Base-by-base conservation (phyloP, 2,113 vertebrate genomes). In the Argyrosomus japonicus region DNA sequence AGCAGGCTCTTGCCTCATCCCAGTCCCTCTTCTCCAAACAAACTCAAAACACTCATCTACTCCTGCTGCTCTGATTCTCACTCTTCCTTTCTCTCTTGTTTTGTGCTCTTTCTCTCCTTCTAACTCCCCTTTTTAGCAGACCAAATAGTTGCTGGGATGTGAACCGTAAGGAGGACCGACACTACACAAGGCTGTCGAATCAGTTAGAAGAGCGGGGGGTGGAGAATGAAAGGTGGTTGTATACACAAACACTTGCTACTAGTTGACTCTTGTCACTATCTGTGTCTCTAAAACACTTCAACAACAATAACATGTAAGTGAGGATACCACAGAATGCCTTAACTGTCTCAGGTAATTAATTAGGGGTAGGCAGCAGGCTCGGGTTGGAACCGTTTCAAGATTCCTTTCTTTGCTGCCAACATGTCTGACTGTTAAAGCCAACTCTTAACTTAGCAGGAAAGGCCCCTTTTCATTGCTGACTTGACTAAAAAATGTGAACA, bases 11-110 rank as follows among this genome's bases (percentile, higher is more conserved):
- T 94, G 93, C 94, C 93, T 95, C 95, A 95, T 95, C 93, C 82
- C 87, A 89, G 93, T 93, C 92, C 91, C 92, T 93, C 91, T 93
- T 95, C 92, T 95, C 94, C 93, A 96, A 96, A 96, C 94, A 96
- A 95, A 93, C 93, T 92, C 92, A 86, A 94, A 94, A 94, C 93
- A 91, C 78, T 75, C 84, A 77, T 71, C 83, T 68, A 82, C 75
- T 83, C 75, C 77, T 70, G 81, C 85, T 54, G 50, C 73, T 76
- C 84, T 65, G 54, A 75, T 58, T 89, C 82, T 58, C 62, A 2
- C 70, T 82, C 86, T 61, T 58, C 67, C 53, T 83, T 48, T 75
- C 63, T 75, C 80, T 84, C 80, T 67, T 77, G 65, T 68, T 87
- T 77, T 72, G 48, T 74, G 82, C 51, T 27, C 75, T 14, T 15